phyloP scores from a whole-genome alignment of 2,797 vertebrate genomes.

The Limosa lapponica region DNA sequence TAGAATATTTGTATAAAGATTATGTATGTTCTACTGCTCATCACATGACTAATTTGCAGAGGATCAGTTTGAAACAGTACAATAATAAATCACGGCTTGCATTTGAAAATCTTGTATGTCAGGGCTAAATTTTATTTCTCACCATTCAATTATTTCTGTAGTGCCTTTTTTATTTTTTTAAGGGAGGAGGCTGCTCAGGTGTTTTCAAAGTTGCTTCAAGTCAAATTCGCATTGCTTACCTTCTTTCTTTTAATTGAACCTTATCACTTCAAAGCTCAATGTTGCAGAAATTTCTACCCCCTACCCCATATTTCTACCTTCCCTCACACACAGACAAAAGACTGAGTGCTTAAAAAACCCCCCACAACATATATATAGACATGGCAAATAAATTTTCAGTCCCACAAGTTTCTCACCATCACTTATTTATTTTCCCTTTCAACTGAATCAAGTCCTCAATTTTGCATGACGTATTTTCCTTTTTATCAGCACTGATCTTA shows the following conservation, averaged over 20 bases:
- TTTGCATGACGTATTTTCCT: fast-evolving
- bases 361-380: background rate
- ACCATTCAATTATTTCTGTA: background rate
- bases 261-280: background rate
- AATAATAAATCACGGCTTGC: background rate
- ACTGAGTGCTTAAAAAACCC: background rate
- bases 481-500: fast-evolving
- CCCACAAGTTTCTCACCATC: background rate
- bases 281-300: background rate
- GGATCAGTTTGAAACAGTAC: background rate
- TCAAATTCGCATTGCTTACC: background rate
- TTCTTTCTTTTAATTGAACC: background rate
- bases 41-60: background rate
- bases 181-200: background rate
- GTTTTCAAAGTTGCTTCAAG: conserved; percentile 40
- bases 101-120: background rate
- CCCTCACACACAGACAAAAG: background rate
- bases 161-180: background rate
- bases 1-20: background rate
- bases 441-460: fast-evolving
- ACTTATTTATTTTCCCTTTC: background rate
- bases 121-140: conserved; percentile 31
- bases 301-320: fast-evolving
- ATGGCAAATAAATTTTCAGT: background rate
- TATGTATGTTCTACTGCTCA: background rate